Percentiles rank a stretch among this genome's conserved stretches.
Conservation (phyloP, 1,140 invertebrate species). For the Gonatopus flavifemur region DNA sequence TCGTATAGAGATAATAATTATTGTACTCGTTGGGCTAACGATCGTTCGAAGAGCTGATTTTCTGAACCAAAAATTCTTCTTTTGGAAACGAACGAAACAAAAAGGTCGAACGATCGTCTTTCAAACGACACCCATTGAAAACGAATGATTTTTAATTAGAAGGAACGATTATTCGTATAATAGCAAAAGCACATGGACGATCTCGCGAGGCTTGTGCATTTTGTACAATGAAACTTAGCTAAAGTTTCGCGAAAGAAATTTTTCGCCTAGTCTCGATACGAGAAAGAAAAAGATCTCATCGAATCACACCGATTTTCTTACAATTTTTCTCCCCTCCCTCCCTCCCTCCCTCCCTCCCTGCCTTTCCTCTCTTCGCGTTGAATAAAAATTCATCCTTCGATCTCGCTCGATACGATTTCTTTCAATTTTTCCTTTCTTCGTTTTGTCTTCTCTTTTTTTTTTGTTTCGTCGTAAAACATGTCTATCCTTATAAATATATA, state of each 20-base stretch:
- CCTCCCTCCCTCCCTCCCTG: constrained; percentile 18
- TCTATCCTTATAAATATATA: constrained; percentile 29
- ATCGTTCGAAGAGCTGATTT: no score
- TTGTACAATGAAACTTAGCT: no score
- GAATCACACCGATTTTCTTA: no score
- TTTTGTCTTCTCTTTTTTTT: not conserved
- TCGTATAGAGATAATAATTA: constrained; percentile 1
- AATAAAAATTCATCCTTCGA: constrained; percentile 46
- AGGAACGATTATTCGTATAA: no score
- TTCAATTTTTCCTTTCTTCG: not conserved
- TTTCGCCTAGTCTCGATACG: constrained; percentile 26
- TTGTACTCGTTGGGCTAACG: not conserved
- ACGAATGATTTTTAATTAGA: constrained; percentile 7
- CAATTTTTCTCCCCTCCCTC: no score
- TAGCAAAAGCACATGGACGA: no score
- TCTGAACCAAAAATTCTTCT: no score
- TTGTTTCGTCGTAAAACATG: constrained; percentile 31
- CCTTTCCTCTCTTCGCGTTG: constrained; percentile 50
- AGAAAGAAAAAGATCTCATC: no score
- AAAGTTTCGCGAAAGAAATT: constrained; percentile 16
- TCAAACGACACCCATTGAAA: no score
- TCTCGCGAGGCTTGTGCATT: constrained; percentile 28
- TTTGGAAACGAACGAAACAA: no score
- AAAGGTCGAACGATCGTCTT: no score
- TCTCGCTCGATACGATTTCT: constrained; percentile 4